Base-by-base conservation (phyloP, 2,113 vertebrate genomes). In the Aegithalos caudatus region DNA sequence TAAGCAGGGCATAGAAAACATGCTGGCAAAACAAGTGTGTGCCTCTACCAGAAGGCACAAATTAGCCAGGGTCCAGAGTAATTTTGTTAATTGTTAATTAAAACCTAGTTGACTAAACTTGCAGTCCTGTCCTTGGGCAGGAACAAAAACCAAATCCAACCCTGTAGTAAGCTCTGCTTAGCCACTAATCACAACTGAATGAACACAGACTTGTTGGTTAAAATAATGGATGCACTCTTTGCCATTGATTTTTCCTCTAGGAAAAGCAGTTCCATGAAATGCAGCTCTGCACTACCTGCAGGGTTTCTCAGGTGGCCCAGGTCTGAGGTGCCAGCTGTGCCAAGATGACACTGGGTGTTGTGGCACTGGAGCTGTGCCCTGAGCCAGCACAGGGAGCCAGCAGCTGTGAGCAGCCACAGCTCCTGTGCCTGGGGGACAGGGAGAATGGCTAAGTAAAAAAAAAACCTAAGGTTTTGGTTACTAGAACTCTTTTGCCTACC, bases 341-440 rank as follows among this genome's bases (percentile, higher is more conserved):
- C 38, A 35, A 9, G 54, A 21, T 5, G 20, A 9, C 5, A 4
- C 10, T 51, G 19, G 7, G n/a, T 42, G 66, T 54, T 58, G 9
- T 10, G 6, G 2, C 45, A 2, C 70, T 29, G 11, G 33, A 1
- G 25, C 61, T 74, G 14, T 11, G 60, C 64, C 31, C 23, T 0
- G 3, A 21, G 28, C 56, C 35, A 42, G 77, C 10, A 15, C 3
- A 21, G 27, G 28, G 79, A 70, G 50, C 40, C 45, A 24, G 31
- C 14, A 37, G 70, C 81, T 74, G 48, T 10, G 70, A 31, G 37
- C 48, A 71, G 38, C 31, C 29, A 23, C 42, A 17, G 58, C 50
- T 73, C 57, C 50, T 45, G 17, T 21, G 45, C 15, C 33, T 28
- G 70, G 60, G 48, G 78, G 22, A 37, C 3, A 89, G 66, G 56